Evolutionary conservation across 2,888 invertebrate species (phyloP).

Genomic region (Lottia gigantea): DNA sequence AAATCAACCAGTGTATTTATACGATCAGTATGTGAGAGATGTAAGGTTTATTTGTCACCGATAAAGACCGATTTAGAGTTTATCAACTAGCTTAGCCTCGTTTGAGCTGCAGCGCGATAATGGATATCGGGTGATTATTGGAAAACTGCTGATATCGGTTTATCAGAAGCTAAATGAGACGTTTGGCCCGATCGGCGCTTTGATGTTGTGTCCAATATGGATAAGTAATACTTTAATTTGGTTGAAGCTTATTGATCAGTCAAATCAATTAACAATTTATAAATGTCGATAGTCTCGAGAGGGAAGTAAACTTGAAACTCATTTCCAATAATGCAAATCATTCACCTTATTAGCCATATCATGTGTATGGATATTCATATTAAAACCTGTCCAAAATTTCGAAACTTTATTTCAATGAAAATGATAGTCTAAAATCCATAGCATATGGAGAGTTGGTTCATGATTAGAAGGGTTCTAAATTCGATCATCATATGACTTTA

Average conservation of each 20-base stretch:
- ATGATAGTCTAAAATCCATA: no score
- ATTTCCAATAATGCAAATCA: no score
- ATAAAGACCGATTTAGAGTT: conserved; percentile 12
- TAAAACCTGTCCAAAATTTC: no score
- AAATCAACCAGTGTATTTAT: no score
- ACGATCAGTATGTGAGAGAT: no score
- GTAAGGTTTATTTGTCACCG: not conserved
- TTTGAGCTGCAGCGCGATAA: conserved; percentile 17
- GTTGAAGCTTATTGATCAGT: conserved; percentile 28
- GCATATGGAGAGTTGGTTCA: no score
- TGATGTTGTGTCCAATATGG: conserved; percentile 28
- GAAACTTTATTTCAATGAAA: no score
- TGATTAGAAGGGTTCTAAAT: no score
- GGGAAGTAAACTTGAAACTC: not conserved
- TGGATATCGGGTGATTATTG: conserved; percentile 15
- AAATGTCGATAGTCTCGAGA: conserved; percentile 13
- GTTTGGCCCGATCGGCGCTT: conserved; percentile 17
- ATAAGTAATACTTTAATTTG: conserved; percentile 41
- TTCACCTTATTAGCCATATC: no score
- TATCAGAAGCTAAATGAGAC: conserved; percentile 18
- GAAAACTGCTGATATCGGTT: conserved; percentile 14
- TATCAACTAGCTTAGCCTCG: conserved; percentile 13
- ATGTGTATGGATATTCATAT: no score
- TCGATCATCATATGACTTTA: no score
- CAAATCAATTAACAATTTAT: conserved; percentile 20